Base-by-base conservation (phyloP, 2,113 vertebrate genomes). In the Lepidothrix coronata region DNA sequence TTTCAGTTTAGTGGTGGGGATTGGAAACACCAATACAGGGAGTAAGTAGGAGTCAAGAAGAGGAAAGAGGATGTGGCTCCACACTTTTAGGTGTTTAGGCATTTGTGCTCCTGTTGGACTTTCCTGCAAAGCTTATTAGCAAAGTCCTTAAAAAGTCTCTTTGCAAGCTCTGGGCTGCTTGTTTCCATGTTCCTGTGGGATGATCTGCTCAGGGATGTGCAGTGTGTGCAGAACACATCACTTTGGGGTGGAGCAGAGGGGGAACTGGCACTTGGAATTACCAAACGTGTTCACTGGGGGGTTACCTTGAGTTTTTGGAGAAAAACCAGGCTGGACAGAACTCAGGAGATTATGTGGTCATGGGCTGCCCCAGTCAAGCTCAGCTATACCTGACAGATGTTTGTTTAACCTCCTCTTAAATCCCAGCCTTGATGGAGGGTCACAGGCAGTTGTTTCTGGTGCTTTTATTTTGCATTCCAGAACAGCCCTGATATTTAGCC, bases 251-350 rank as follows among this genome's bases (percentile, higher is more conserved):
- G 49, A 66, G 31, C 55, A 49, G 51, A 48, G 39, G 8, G 39
- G n/a, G 19, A 72, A 16, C 2, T 9, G 11, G 63, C 43, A 11
- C 58, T 43, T 30, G 11, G 39, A 33, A 9, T 73, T 61, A 5
- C 25, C 35, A 11, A 0, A 0, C 0, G 0, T 73, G 22, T 35
- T 33, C 23, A 15, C 7, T 10, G n/a, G n/a, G 58, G 44, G 20
- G 37, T 51, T 37, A 37, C 37, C 14, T 51, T 14, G 54, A 14
- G 4, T 33, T 65, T 44, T 11, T 46, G 11, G 44, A 43, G 71
- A 21, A 22, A 31, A 61, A 16, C 41, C 73, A 82, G 78, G 25
- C 48, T 78, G 86, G 74, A 3, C 73, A 62, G 39, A 31, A 25
- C 74, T 74, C 39, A 14, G 54, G 75, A 49, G 39, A 22, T 68